Evolutionary conservation across 2,113 vertebrate species (phyloP).

Genomic region (Bombycilla garrulus): DNA sequence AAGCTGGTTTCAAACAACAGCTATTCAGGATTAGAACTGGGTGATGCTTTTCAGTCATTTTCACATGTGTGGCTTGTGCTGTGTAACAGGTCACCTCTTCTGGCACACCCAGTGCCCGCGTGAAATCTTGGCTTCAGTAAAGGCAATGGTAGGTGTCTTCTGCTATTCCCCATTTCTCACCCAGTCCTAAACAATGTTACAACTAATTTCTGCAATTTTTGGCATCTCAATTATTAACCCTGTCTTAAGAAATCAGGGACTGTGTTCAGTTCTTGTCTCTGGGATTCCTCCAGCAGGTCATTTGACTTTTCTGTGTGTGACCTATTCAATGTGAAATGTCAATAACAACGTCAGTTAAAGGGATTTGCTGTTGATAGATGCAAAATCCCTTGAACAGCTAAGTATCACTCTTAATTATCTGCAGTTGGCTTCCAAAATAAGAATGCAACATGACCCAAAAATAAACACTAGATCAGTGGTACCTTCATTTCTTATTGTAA

Average conservation of each 20-base stretch:
- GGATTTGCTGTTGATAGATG: not conserved
- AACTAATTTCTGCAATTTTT: not conserved
- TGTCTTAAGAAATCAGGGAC: not conserved
- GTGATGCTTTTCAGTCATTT: not conserved
- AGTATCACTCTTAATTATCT: not conserved
- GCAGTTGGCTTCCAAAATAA: not conserved
- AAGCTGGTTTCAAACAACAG: not conserved
- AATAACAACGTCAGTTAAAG: not conserved
- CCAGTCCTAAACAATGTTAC: not conserved
- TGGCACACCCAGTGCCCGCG: not conserved
- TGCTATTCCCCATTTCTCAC: not conserved
- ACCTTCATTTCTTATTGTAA: accelerated
- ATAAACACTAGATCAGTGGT: not conserved
- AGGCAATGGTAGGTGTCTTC: not conserved
- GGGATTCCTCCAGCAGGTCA: not conserved
- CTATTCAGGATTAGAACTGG: not conserved
- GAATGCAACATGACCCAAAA: not conserved
- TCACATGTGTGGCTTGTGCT: accelerated
- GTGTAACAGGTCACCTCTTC: not conserved
- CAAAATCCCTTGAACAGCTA: not conserved
- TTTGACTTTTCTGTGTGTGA: not conserved
- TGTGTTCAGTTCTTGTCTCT: not conserved
- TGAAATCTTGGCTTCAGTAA: not conserved
- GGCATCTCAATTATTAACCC: not conserved
- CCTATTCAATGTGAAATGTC: not conserved